Conservation (phyloP, 2,888 invertebrate genomes). For the Clivina fossor region DNA sequence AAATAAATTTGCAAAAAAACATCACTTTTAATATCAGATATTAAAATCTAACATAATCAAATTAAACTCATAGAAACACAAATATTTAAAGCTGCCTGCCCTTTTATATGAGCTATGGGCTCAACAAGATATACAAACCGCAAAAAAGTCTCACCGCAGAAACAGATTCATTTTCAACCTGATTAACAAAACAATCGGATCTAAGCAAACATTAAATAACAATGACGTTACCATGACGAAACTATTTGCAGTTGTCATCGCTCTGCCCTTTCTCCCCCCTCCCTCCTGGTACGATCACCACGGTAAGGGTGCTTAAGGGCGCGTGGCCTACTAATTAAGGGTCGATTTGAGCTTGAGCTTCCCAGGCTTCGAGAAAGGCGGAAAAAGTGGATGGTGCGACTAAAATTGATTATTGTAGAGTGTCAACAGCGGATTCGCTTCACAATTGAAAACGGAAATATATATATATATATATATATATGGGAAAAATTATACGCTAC, state of each 20-base stretch:
- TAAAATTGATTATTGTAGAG: conserved; percentile 46
- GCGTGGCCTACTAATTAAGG: conserved; percentile 53
- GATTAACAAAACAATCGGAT: conserved; percentile 30
- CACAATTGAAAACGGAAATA: background rate
- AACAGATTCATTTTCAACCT: conserved; percentile 31
- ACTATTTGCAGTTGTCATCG: conserved; percentile 31
- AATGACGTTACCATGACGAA: conserved; percentile 27
- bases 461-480: too few species aligned
- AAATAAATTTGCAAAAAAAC: too few species aligned
- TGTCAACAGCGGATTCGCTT: conserved; percentile 44
- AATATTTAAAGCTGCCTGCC: too few species aligned
- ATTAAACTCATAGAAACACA: too few species aligned
- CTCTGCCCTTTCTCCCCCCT: background rate
- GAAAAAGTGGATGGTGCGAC: too few species aligned
- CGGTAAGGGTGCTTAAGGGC: conserved; percentile 48
- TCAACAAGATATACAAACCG: too few species aligned
- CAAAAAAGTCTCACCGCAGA: conserved; percentile 15
- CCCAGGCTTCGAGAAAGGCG: conserved; percentile 44
- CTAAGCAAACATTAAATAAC: conserved; percentile 25
- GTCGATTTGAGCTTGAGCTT: conserved; percentile 33
- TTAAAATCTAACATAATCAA: too few species aligned
- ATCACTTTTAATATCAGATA: too few species aligned
- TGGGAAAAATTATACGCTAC: conserved; percentile 43
- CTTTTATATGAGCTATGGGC: too few species aligned
- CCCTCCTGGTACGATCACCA: conserved; percentile 37